Conservation (phyloP, 35 echinoderm and acorn worm genomes). For the Acanthaster planci region DNA sequence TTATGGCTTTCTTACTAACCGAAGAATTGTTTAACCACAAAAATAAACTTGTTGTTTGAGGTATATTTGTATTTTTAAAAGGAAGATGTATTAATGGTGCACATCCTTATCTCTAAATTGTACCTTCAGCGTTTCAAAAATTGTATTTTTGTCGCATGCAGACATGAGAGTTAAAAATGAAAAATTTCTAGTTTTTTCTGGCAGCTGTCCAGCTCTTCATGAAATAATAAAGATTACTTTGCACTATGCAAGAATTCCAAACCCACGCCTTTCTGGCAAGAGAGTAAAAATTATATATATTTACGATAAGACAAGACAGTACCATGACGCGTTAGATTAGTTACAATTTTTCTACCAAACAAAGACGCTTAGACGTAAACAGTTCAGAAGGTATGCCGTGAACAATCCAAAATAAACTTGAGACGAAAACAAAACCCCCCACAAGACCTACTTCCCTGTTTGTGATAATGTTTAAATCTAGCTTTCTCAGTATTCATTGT, state of each 20-base stretch:
- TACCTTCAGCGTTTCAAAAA: slow-evolving; percentile 21
- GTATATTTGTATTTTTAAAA: slow-evolving; percentile 40
- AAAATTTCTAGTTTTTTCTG: slow-evolving; percentile 19
- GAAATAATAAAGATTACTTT: slow-evolving; percentile 43
- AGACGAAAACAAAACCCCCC: background rate
- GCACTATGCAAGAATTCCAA: slow-evolving; percentile 41
- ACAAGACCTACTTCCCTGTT: background rate
- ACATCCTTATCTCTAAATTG: background rate
- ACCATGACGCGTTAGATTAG: slow-evolving; percentile 16
- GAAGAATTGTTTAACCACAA: slow-evolving; percentile 17
- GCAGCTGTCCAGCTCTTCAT: slow-evolving; percentile 41
- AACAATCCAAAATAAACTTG: background rate
- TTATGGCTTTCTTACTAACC: slow-evolving; percentile 20
- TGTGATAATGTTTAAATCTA: slow-evolving; percentile 22
- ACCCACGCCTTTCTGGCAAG: slow-evolving; percentile 23
- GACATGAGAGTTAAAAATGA: slow-evolving; percentile 2
- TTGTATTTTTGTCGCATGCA: slow-evolving; percentile 37
- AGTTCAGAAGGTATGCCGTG: background rate
- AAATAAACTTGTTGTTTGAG: slow-evolving; percentile 25
- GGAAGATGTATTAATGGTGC: slow-evolving; percentile 31
- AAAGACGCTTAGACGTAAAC: background rate
- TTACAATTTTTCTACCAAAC: slow-evolving; percentile 23
- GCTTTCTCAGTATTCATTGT: slow-evolving; percentile 53
- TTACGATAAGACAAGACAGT: slow-evolving; percentile 40
- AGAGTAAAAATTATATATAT: slow-evolving; percentile 33